Evolutionary conservation across 2,113 vertebrate species (phyloP), one percentile per base, ranked within the genome.

Genomic region (Desmodus rotundus): DNA sequence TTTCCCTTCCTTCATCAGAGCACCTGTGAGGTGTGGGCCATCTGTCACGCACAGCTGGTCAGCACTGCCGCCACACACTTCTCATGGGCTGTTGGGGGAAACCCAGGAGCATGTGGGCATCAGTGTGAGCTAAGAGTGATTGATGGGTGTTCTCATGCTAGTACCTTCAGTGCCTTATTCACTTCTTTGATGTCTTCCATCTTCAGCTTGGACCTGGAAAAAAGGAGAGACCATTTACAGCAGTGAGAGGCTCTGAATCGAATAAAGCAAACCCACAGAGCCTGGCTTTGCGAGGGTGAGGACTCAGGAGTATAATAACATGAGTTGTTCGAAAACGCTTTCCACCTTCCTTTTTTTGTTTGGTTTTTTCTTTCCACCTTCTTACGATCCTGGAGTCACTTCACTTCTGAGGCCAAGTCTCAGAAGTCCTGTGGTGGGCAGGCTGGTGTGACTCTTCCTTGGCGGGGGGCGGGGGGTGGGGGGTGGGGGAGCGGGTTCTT

Each of bases 181-280:
- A 99, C 99, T 98, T 99, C 99, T 97, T 99, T 99, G 97, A 99
- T 99, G 95, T 99, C 99, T 98, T 99, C 99, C 99, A 99, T 99
- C 98, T 99, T 99, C 68, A 99, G 98, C 98, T 99, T 99, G 0
- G 99, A 99, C 98, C 99, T 99, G 94, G 16, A 50, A 82, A 82
- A 82, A 68, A 97, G 45, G 95, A 92, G 9, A 31, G n/a, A 63
- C 19, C 11, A 20, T 50, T 80, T 38, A 67, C 16, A 93, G n/a
- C 28, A 28, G 33, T n/a, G 20, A 80, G 33, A 63, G 38, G 63
- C 56, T 77, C 26, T 43, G 7, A 47, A 20, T 41, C 12, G 28
- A 50, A n/a, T 17, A 31, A 19, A 78, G 38, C 36, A 28, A 83
- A 38, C 10, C 4, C 11, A 47, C 14, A 85, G 13, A 2, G 17